Percentiles rank a stretch among this genome's conserved stretches.
Conservation (phyloP, 2,888 invertebrate genomes). For the Tupiocoris notatus region DNA sequence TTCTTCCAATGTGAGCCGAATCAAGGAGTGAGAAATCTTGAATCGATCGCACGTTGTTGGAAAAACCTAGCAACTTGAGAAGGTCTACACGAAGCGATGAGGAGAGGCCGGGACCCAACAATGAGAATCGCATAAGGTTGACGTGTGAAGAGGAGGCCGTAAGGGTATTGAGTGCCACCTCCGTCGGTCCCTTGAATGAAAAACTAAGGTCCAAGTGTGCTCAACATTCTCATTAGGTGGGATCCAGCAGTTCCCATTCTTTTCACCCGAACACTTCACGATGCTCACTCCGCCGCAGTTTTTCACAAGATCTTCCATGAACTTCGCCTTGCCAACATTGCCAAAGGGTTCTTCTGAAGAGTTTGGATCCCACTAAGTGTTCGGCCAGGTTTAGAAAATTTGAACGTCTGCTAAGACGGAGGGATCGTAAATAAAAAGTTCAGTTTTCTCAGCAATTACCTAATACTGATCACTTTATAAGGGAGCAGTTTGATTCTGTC, state of each 20-base stretch:
- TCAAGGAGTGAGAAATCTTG: background rate
- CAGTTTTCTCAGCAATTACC: too few species aligned
- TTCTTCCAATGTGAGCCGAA: background rate
- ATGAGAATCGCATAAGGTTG: constrained; percentile 8
- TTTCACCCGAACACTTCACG: background rate
- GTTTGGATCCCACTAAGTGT: background rate
- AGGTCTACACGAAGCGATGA: background rate
- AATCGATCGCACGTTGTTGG: background rate
- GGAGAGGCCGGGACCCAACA: background rate
- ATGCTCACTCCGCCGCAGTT: background rate
- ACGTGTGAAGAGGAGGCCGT: constrained; percentile 19
- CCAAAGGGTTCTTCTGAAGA: background rate
- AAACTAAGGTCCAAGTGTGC: constrained; percentile 38
- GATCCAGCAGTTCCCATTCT: background rate
- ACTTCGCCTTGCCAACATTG: background rate
- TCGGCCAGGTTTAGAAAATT: too few species aligned
- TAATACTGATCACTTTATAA: too few species aligned
- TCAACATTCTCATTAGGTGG: constrained; percentile 40
- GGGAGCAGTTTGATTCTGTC: too few species aligned
- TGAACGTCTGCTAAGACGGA: too few species aligned
- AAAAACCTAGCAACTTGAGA: background rate
- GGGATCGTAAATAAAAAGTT: too few species aligned
- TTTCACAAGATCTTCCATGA: background rate
- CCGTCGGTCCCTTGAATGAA: constrained; percentile 34
- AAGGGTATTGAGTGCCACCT: background rate